Evolutionary conservation across 2,797 vertebrate genomes (phyloP).

Genomic region (Carcharodon carcharias): DNA sequence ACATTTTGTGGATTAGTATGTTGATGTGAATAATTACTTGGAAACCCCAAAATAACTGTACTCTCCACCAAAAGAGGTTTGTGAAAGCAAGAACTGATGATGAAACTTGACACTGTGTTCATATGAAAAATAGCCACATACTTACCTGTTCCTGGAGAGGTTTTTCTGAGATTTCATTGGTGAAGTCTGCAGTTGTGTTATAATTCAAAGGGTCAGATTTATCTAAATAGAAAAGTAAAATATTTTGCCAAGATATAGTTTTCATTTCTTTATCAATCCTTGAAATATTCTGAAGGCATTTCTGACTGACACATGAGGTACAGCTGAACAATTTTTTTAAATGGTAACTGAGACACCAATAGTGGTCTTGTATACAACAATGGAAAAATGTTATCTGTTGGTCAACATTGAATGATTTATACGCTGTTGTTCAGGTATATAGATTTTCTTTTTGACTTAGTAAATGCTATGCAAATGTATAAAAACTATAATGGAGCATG

Average conservation of each 20-base stretch:
- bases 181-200: neutral
- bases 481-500: neutral
- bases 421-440: neutral
- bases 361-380: neutral
- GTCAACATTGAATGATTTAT: neutral
- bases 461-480: no score
- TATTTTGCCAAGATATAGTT: neutral
- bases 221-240: slow-evolving; percentile 43
- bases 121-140: neutral
- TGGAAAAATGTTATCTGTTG: neutral
- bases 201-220: slow-evolving; percentile 37
- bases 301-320: neutral
- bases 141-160: slow-evolving; percentile 57
- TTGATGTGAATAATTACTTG: neutral
- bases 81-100: neutral
- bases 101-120: neutral
- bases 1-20: neutral
- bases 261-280: neutral
- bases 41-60: neutral
- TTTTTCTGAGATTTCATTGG: slow-evolving; percentile 43
- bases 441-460: neutral
- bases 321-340: neutral
- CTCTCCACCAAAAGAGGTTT: neutral
- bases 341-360: neutral
- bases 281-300: neutral